Percentiles rank a stretch among this genome's conserved stretches.
Evolutionary conservation across 2,888 invertebrate species (phyloP).

Genomic region (Prosapia bicincta): DNA sequence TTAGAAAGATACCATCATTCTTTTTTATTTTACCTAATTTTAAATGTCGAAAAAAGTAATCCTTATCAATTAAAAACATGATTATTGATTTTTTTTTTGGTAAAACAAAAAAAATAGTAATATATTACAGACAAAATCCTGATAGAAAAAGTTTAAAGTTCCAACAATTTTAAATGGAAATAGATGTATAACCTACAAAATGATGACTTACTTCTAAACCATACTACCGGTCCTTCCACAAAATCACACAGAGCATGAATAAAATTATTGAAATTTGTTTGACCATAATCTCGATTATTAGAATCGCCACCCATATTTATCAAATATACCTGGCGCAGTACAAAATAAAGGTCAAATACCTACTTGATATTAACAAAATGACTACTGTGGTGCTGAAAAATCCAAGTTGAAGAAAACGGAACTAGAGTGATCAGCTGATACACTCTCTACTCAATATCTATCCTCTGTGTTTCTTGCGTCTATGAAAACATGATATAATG

Average conservation of each 20-base stretch:
- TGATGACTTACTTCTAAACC: slow-evolving; percentile 64
- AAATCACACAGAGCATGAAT: slow-evolving; percentile 52
- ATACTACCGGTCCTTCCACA: slow-evolving; percentile 67
- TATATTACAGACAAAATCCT: neutral
- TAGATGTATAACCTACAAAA: slow-evolving; percentile 9
- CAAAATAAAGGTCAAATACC: neutral
- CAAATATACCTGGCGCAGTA: neutral
- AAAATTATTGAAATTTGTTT: slow-evolving; percentile 55
- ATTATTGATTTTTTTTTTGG: too few species aligned
- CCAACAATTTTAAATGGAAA: too few species aligned
- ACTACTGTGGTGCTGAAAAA: neutral
- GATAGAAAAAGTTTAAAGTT: neutral
- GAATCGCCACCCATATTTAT: neutral
- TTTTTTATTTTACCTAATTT: too few species aligned
- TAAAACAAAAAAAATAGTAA: neutral
- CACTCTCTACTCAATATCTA: too few species aligned
- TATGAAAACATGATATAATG: too few species aligned
- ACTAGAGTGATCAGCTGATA: neutral
- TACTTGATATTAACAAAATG: neutral
- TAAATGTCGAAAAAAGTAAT: too few species aligned
- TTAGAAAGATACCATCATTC: too few species aligned
- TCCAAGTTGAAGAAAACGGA: neutral
- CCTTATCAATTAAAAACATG: too few species aligned
- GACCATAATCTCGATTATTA: neutral
- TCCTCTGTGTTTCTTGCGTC: too few species aligned